These are phyloP conservation scores for Conops quadrifasciatus DNA, from an alignment of 2,888 invertebrate species.

Conservation along the genomic window DNA sequence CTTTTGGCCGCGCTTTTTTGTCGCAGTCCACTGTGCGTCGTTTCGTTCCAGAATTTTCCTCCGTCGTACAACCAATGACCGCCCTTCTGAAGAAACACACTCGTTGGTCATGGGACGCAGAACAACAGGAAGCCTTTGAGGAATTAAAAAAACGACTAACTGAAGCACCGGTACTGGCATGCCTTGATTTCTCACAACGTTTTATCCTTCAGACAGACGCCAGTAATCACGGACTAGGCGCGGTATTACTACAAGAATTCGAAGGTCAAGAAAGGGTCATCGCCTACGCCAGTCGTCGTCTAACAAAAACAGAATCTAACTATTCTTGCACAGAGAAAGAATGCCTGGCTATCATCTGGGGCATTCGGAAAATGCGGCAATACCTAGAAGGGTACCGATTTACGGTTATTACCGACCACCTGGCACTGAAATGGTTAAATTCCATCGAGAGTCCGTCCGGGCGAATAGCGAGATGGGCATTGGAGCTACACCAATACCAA, in stretches of 20 bases:
- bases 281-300: constrained; percentile 28
- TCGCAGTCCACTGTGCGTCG: too few species aligned
- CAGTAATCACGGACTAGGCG: constrained; percentile 11
- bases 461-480: constrained; percentile 9
- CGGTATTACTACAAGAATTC: constrained; percentile 25
- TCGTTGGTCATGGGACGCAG: not conserved
- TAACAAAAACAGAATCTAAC: constrained; percentile 28
- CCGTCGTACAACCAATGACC: not conserved
- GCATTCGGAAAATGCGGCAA: constrained; percentile 33
- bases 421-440: constrained; percentile 31
- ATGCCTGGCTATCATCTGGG: constrained; percentile 33
- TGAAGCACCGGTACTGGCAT: not conserved
- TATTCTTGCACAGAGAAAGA: constrained; percentile 35
- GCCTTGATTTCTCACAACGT: not conserved
- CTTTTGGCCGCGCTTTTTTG: too few species aligned
- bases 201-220: constrained; percentile 26
- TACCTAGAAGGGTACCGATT: constrained; percentile 36
- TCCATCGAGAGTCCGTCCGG: constrained; percentile 15
- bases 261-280: constrained; percentile 19
- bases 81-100: constrained; percentile 17
- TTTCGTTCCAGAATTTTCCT: constrained; percentile 17
- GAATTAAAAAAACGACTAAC: constrained; percentile 10
- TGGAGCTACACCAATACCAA: constrained; percentile 23
- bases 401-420: constrained; percentile 35
- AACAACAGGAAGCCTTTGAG: constrained; percentile 14